Conservation (phyloP, 2,797 vertebrate genomes). For the Acomys russatus region DNA sequence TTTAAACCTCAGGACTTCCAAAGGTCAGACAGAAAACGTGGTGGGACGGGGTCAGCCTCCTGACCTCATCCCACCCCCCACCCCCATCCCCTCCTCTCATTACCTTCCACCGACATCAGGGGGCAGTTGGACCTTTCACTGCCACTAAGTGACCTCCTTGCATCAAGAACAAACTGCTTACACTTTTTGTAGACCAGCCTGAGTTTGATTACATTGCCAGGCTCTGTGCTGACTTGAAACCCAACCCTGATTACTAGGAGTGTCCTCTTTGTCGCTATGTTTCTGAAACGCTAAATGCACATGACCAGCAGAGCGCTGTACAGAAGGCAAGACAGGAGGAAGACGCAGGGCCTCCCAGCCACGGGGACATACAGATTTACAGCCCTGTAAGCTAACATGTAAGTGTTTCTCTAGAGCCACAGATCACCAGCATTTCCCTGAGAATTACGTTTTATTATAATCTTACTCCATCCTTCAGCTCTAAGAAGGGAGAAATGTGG, state of each 20-base stretch:
- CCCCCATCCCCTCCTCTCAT: not conserved
- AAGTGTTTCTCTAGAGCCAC: not conserved
- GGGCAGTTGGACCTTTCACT: not conserved
- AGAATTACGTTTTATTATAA: not conserved
- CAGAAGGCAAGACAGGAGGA: not conserved
- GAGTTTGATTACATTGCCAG: not conserved
- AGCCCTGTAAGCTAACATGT: fast-evolving
- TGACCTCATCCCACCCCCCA: not conserved
- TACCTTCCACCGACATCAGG: not conserved
- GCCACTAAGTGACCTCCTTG: not conserved
- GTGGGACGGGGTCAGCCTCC: not conserved
- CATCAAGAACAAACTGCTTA: not conserved
- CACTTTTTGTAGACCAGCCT: not conserved
- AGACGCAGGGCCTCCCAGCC: not conserved
- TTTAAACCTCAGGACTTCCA: not conserved
- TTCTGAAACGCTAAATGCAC: not conserved
- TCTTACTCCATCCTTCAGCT: conserved; percentile 1
- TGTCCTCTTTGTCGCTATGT: not conserved
- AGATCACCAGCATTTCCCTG: not conserved
- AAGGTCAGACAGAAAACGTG: not conserved
- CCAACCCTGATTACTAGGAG: not conserved
- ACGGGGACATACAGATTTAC: not conserved
- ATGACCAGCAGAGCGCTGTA: not conserved
- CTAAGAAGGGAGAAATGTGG: not conserved
- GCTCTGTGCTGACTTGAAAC: not conserved